Conservation (phyloP, 2,888 invertebrate species). For the Lasioglossum malachurum region DNA sequence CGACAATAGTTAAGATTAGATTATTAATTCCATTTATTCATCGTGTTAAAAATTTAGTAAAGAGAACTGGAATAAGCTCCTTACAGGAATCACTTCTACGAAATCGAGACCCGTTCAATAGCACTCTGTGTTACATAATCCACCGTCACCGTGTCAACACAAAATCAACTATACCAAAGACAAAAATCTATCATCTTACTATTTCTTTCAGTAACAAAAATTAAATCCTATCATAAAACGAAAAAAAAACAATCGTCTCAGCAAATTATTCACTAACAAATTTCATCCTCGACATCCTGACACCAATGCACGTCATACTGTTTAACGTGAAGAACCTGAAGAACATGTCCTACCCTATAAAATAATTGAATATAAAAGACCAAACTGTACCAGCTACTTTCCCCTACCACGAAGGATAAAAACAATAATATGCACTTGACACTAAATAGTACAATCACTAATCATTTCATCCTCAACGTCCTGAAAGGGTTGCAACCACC, state of each 20-base stretch:
- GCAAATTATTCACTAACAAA: not conserved
- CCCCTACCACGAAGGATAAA: not conserved
- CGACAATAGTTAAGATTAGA: not conserved
- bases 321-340: not conserved
- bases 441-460: not conserved
- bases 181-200: not conserved
- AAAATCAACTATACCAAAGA: not conserved
- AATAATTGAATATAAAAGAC: not conserved
- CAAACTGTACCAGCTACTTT: not conserved
- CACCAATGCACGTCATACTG: not conserved
- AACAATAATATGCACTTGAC: not conserved
- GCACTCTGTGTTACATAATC: conserved; percentile 38
- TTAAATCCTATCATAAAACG: not conserved
- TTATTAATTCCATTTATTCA: not conserved
- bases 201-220: not conserved
- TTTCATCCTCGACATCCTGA: not conserved
- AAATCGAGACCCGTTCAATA: conserved; percentile 20
- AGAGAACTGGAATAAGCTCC: not conserved
- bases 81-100: not conserved
- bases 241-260: not conserved
- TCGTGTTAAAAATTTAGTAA: not conserved
- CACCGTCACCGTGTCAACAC: conserved; percentile 5
- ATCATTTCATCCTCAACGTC: not conserved
- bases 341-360: not conserved
- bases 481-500: not conserved